Percentiles rank a stretch among this genome's conserved stretches.
Evolutionary conservation across 2,113 vertebrate genomes (phyloP).

Genomic region (rat (Rattus norvegicus)): GRCr8 NC_086027.1:66255001-66255500

Average conservation of each 20-base stretch:
- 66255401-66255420: background rate
- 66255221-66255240: background rate
- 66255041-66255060: background rate
- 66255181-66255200: background rate
- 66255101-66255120: background rate
- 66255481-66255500: no score
- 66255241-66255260: no score
- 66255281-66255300: background rate
- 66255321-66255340: no score
- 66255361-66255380: background rate
- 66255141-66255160: background rate
- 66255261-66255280: no score
- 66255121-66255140: background rate
- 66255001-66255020: background rate
- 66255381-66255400: background rate
- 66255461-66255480: background rate
- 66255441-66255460: background rate
- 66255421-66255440: accelerated
- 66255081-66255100: background rate
- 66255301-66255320: background rate
- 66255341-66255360: no score
- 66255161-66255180: background rate
- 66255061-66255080: background rate
- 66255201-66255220: background rate
- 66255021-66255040: background rate